These are phyloP conservation scores for Nysson spinosus DNA, from an alignment of 2,888 invertebrate species.

Conservation along the genomic window DNA sequence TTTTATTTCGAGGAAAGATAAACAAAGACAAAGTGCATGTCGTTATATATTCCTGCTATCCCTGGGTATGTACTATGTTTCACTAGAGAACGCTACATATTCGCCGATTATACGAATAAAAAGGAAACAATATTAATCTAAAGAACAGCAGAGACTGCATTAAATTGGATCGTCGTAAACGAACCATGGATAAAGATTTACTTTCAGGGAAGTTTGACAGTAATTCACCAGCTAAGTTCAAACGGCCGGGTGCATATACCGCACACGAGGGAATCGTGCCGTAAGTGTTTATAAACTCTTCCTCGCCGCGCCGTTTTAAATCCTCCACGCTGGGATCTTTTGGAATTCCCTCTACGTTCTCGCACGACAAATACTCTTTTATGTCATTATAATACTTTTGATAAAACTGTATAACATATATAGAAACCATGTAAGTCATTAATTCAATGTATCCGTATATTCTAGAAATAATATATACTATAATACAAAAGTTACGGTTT, in stretches of 20 bases:
- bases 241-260: slow-evolving; percentile 38
- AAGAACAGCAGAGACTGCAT: not conserved
- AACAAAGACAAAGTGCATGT: slow-evolving; percentile 7
- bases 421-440: not conserved
- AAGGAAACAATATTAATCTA: not conserved
- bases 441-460: no score
- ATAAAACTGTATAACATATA: slow-evolving; percentile 3
- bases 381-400: slow-evolving; percentile 4
- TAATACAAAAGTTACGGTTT: no score
- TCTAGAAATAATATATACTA: no score
- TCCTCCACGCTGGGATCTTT: not conserved
- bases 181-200: slow-evolving; percentile 46
- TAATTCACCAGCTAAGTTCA: slow-evolving; percentile 37
- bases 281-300: slow-evolving; percentile 33
- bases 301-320: slow-evolving; percentile 11
- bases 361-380: not conserved
- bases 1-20: slow-evolving; percentile 40
- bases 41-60: not conserved
- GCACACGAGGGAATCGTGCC: slow-evolving; percentile 28
- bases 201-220: slow-evolving; percentile 19
- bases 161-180: slow-evolving; percentile 16
- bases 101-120: not conserved
- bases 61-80: not conserved
- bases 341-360: not conserved
- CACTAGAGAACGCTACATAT: not conserved